Evolutionary conservation across 2,113 vertebrate species (phyloP), one percentile per base, ranked within the genome.

Genomic region (Panthera uncia): DNA sequence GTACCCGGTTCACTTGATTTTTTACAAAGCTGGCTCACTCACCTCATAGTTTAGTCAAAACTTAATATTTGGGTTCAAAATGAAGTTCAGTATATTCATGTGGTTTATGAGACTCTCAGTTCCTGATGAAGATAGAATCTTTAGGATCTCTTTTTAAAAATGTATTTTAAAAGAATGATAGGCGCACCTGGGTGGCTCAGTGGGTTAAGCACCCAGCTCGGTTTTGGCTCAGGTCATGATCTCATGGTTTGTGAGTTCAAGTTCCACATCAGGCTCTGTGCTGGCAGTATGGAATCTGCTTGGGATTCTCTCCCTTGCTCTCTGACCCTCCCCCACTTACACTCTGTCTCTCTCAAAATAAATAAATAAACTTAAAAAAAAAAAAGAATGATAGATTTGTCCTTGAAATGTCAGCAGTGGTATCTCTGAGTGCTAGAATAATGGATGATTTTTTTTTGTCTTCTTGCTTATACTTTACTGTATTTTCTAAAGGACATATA

Each of bases 11-110:
- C 36, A 68, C n/a, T 83, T 85, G 25, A 94, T 91, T 88, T 65
- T 91, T 81, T 5, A 15, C 50, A 33, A 33, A 80, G 38, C 41
- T 55, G 29, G 21, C 27, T 91, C 25, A 63, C 6, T 91, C 25
- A 63, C 6, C 31, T 45, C 14, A 23, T 89, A 79, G 31, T 74
- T 89, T 92, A 90, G 38, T 91, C 68, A 84, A 96, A 93, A 91
- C 33, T 85, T 92, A 89, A 63, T 89, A 66, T 93, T 83, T 96
- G 74, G 13, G 7, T 82, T 96, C 92, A 97, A 92, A 96, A 85
- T 95, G 31, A 95, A 92, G 48, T 84, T 90, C 57, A 95, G 18
- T 31, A 31, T 88, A 76, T 84, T 61, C 71, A 25, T 41, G 16
- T 50, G 85, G 6, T 83, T 94, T 14, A 65, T 91, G 73, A 93